Percentiles rank a stretch among this genome's conserved stretches.
Evolutionary conservation across 1,140 invertebrate genomes (phyloP).

Genomic region (Drosophila micromelanica): DNA sequence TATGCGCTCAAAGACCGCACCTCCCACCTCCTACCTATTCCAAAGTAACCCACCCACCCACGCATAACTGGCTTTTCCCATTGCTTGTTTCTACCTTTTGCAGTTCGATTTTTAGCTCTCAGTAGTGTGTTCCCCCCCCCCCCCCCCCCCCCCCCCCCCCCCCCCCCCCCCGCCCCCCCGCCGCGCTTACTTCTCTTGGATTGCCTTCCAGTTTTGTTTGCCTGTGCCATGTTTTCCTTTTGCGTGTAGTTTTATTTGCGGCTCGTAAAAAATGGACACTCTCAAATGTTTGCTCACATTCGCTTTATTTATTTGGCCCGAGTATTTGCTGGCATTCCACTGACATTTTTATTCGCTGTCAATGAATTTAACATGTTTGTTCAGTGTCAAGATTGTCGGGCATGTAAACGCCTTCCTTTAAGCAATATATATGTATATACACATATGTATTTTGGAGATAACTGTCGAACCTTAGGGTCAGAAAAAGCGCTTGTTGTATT

Average conservation of each 20-base stretch:
- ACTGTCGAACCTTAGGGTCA: conserved; percentile 1
- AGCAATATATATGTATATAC: background rate
- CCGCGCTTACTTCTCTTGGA: too few relatives aligned
- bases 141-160: too few relatives aligned
- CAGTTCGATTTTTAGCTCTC: conserved; percentile 18
- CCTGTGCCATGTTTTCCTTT: conserved; percentile 45
- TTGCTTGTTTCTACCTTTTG: conserved; percentile 35
- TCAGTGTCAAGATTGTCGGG: conserved; percentile 38
- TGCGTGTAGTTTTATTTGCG: conserved; percentile 69
- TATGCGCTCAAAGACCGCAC: conserved; percentile 57
- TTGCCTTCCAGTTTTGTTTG: conserved; percentile 48
- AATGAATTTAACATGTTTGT: conserved; percentile 81
- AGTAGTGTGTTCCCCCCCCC: too few relatives aligned
- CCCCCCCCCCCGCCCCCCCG: too few relatives aligned
- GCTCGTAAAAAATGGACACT: conserved; percentile 74
- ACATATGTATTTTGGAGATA: conserved; percentile 10
- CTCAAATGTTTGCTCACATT: conserved; percentile 69
- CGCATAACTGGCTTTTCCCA: conserved; percentile 45
- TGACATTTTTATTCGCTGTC: conserved; percentile 84
- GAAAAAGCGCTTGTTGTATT: conserved; percentile 5
- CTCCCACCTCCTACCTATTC: conserved; percentile 1
- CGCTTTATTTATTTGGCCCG: conserved; percentile 54
- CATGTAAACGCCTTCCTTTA: conserved; percentile 8
- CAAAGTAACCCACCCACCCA: conserved; percentile 8
- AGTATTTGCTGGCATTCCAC: conserved; percentile 54